Evolutionary conservation across 2,113 vertebrate genomes (phyloP).

Genomic region (Bostrychus sinensis): DNA sequence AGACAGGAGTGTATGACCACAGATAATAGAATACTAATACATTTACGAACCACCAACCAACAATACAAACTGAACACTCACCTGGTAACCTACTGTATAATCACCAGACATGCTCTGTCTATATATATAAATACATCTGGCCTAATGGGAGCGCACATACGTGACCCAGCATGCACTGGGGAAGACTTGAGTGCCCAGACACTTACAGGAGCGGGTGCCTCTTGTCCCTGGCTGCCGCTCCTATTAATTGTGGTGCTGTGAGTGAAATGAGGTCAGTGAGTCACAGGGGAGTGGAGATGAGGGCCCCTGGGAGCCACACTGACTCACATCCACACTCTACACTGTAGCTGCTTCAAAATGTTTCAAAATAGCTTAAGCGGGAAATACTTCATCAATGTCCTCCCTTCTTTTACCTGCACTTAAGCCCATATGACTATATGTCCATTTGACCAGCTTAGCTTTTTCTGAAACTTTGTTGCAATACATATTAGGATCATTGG

Average conservation of each 20-base stretch:
- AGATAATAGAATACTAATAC: too few species aligned
- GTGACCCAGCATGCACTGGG: background rate
- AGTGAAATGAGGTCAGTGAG: conserved; percentile 75
- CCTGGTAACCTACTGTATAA: background rate
- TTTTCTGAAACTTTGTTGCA: too few species aligned
- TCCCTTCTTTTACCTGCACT: conserved; percentile 35
- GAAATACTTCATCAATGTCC: conserved; percentile 47
- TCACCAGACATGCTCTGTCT: background rate
- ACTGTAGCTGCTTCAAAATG: conserved; percentile 38
- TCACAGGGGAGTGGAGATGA: conserved; percentile 65
- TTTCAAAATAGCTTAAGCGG: conserved; percentile 66
- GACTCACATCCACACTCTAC: conserved; percentile 67
- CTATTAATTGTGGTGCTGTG: conserved; percentile 69
- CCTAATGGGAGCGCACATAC: background rate
- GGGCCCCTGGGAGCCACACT: conserved; percentile 60
- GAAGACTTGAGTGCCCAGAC: conserved; percentile 19
- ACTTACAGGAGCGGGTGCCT: conserved; percentile 48
- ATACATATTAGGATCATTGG: background rate
- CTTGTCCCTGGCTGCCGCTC: conserved; percentile 39
- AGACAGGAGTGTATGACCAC: too few species aligned
- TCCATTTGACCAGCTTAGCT: background rate
- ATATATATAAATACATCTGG: background rate
- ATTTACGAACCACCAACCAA: too few species aligned
- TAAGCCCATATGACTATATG: background rate
- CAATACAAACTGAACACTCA: too few species aligned